Evolutionary conservation across 1,140 invertebrate genomes (phyloP).

Genomic region (Dinoponera quadriceps): DNA sequence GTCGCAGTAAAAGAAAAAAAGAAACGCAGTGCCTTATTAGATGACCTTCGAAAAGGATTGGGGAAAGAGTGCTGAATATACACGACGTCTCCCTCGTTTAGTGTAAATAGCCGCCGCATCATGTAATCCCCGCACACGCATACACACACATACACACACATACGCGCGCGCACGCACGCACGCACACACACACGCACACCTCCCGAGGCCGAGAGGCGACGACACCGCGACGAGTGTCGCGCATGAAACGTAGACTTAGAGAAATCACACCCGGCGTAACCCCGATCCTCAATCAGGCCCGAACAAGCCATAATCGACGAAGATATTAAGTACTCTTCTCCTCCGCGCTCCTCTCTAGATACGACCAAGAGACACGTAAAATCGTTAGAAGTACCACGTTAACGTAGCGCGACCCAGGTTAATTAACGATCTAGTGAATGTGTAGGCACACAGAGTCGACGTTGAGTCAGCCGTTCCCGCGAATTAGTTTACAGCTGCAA

Average conservation of each 20-base stretch:
- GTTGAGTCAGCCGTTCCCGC: constrained; percentile 18
- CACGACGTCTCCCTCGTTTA: constrained; percentile 41
- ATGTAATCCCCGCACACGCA: background rate
- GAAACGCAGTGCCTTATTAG: constrained; percentile 79
- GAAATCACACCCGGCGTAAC: background rate
- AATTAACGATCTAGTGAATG: constrained; percentile 58
- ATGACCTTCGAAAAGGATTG: constrained; percentile 67
- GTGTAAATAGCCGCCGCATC: constrained; percentile 62
- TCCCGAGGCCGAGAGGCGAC: background rate
- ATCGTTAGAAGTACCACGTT: constrained; percentile 18
- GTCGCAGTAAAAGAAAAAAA: constrained; percentile 69
- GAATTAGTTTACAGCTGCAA: background rate
- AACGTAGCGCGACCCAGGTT: constrained; percentile 38
- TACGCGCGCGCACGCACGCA: no score
- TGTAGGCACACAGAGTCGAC: constrained; percentile 58
- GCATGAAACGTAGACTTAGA: constrained; percentile 17
- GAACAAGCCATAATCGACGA: constrained; percentile 8
- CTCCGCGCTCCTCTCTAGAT: constrained; percentile 60
- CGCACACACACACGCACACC: no score
- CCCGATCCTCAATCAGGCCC: constrained; percentile 6
- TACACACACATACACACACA: no score
- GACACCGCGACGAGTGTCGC: background rate
- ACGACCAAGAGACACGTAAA: constrained; percentile 61
- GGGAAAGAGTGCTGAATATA: constrained; percentile 73
- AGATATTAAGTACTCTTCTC: constrained; percentile 69